phyloP scores from a whole-genome alignment of 2,113 vertebrate species.

The Nerophis lumbriciformis region DNA sequence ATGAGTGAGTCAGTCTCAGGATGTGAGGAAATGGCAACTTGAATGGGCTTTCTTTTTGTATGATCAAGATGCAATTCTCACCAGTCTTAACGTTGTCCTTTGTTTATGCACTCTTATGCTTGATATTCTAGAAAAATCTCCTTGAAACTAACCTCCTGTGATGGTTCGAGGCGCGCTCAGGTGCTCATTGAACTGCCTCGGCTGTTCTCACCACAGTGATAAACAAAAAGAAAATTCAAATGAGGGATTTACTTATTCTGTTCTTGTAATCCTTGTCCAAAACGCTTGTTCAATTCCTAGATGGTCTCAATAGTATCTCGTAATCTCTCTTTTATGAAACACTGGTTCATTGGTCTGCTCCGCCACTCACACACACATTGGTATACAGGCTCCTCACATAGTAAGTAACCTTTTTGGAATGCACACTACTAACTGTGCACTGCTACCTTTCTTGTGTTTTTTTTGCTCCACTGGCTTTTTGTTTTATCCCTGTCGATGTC shows the following conservation, averaged over 20 bases:
- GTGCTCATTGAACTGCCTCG: constrained; percentile 11
- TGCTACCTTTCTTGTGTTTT: constrained; percentile 7
- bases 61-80: no score
- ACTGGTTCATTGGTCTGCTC: constrained; percentile 30
- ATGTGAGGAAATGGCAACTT: constrained; percentile 8
- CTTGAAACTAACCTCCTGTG: no score
- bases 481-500: constrained; percentile 32
- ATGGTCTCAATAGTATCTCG: constrained; percentile 2
- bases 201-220: constrained; percentile 1
- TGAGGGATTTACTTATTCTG: constrained; percentile 22
- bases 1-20: constrained; percentile 16
- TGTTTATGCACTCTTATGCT: no score
- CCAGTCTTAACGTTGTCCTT: no score
- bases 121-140: neutral
- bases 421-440: constrained; percentile 14
- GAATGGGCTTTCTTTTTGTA: neutral
- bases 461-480: constrained; percentile 34
- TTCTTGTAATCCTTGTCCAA: constrained; percentile 23
- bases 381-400: constrained; percentile 32
- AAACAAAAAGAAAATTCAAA: constrained; percentile 15
- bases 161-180: neutral
- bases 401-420: constrained; percentile 13
- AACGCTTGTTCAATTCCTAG: constrained; percentile 18
- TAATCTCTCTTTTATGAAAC: constrained; percentile 1
- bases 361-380: constrained; percentile 16